Percentiles rank a stretch among this genome's conserved stretches.
These are phyloP conservation scores for Achlya flavicornis DNA, from an alignment of 2,888 invertebrate genomes.

Conservation along the genomic window DNA sequence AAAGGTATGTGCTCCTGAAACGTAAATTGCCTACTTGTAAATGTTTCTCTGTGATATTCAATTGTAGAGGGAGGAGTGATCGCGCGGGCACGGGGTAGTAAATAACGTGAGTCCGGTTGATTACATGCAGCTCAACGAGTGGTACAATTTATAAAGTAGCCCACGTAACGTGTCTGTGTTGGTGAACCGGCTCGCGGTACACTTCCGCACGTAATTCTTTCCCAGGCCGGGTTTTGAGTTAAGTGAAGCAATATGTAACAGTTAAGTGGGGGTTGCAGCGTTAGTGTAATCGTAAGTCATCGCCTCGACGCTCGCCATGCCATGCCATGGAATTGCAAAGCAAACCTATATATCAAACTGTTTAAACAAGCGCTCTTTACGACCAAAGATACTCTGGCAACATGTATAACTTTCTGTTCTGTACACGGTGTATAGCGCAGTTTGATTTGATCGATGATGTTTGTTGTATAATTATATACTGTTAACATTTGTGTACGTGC, in stretches of 20 bases:
- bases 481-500: no score
- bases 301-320: conserved; percentile 51
- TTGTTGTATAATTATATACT: conserved; percentile 8
- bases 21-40: background rate
- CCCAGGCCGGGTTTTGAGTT: conserved; percentile 63
- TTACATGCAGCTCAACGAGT: conserved; percentile 42
- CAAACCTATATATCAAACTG: conserved; percentile 59
- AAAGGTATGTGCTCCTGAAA: no score
- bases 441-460: conserved; percentile 29
- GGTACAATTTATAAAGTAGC: conserved; percentile 45
- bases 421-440: conserved; percentile 15
- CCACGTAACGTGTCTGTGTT: conserved; percentile 53
- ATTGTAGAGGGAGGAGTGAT: background rate
- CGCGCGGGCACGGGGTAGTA: background rate
- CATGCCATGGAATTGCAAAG: conserved; percentile 47
- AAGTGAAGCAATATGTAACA: conserved; percentile 72
- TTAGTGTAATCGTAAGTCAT: conserved; percentile 64
- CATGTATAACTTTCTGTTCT: conserved; percentile 19
- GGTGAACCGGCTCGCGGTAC: conserved; percentile 41
- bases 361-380: conserved; percentile 55
- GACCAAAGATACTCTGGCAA: conserved; percentile 27
- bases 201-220: conserved; percentile 65
- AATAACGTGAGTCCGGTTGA: conserved; percentile 33
- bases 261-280: conserved; percentile 68
- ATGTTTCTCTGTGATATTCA: background rate